Conservation (phyloP, 2,797 vertebrate species). For the Diceros bicornis region DNA sequence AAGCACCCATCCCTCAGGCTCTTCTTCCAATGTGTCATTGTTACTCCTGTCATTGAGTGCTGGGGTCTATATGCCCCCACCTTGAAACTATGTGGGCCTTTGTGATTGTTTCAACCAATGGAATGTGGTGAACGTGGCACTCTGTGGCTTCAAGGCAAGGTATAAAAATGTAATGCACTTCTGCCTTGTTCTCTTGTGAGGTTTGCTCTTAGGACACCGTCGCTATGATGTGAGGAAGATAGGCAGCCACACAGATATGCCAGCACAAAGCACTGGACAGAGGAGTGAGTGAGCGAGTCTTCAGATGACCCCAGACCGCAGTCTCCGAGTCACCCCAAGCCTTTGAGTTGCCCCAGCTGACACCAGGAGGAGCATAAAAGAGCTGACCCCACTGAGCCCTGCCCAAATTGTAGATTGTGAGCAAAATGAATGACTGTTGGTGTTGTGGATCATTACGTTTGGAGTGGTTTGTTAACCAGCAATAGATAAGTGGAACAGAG, state of each 20-base stretch:
- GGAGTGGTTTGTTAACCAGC: neutral
- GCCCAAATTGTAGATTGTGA: neutral
- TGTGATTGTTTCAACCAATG: neutral
- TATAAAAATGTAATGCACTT: neutral
- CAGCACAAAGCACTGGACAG: neutral
- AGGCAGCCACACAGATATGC: neutral
- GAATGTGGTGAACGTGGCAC: neutral
- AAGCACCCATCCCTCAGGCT: neutral
- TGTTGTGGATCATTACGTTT: neutral
- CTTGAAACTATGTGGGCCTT: neutral
- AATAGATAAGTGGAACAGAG: neutral
- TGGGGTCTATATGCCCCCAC: neutral
- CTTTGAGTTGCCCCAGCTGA: neutral
- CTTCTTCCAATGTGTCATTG: neutral
- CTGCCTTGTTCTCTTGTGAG: neutral
- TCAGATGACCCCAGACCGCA: neutral
- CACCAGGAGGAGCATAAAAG: neutral
- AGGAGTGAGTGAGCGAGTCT: neutral
- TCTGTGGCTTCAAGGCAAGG: neutral
- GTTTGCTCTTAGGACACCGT: neutral
- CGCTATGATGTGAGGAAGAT: neutral
- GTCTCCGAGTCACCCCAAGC: fast-evolving
- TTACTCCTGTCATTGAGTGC: neutral
- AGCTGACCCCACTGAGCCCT: neutral
- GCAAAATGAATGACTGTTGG: neutral